Evolutionary conservation across 2,888 invertebrate species (phyloP).

Genomic region (Lasioglossum morio): DNA sequence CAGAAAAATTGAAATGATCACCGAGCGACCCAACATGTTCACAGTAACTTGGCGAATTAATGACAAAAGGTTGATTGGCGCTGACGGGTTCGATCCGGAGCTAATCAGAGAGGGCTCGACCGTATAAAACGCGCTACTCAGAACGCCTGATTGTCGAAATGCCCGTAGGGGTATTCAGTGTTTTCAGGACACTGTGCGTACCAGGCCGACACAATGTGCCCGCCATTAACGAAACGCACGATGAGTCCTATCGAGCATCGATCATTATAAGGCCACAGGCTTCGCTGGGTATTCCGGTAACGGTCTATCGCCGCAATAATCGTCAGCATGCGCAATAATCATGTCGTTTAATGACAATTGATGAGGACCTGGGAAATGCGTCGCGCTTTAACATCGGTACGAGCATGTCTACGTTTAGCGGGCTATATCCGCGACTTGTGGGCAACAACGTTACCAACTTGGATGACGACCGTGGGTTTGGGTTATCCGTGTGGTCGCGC

Average conservation of each 20-base stretch:
- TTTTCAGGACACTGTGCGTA: slow-evolving; percentile 64
- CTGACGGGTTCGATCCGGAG: not conserved
- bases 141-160: slow-evolving; percentile 79
- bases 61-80: not conserved
- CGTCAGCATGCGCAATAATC: slow-evolving; percentile 81
- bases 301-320: slow-evolving; percentile 80
- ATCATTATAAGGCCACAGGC: slow-evolving; percentile 74
- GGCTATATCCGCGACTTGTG: slow-evolving; percentile 36
- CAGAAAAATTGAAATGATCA: slow-evolving; percentile 21
- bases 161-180: slow-evolving; percentile 63
- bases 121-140: slow-evolving; percentile 46
- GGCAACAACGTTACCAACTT: slow-evolving; percentile 20
- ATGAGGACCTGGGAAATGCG: slow-evolving; percentile 80
- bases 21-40: not conserved
- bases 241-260: slow-evolving; percentile 75
- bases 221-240: slow-evolving; percentile 76
- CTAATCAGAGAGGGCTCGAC: not conserved
- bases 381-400: slow-evolving; percentile 68
- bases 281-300: slow-evolving; percentile 75
- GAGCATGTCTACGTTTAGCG: slow-evolving; percentile 46
- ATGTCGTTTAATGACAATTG: slow-evolving; percentile 83
- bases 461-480: not conserved
- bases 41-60: slow-evolving; percentile 14
- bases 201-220: slow-evolving; percentile 64
- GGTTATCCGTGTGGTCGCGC: not conserved